These are phyloP conservation scores for Python bivittatus DNA, from an alignment of 2,113 vertebrate genomes.

Conservation along the genomic window DNA sequence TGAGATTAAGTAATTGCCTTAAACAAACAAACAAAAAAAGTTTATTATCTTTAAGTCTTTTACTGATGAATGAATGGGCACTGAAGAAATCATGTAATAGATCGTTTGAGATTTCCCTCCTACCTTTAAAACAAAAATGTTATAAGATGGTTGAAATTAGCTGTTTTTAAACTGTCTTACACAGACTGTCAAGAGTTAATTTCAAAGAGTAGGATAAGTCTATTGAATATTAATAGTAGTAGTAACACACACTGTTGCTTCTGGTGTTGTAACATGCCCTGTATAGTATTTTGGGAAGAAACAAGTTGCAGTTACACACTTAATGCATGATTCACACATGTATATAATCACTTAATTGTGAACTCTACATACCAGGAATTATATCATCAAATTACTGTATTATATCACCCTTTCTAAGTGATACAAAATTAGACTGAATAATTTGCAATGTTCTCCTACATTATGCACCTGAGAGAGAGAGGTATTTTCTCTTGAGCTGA, in stretches of 20 bases:
- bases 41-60: constrained; percentile 81
- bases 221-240: background rate
- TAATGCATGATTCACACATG: background rate
- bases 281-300: background rate
- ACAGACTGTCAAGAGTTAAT: background rate
- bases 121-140: constrained; percentile 27
- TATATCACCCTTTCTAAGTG: background rate
- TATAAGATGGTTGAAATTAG: constrained; percentile 30
- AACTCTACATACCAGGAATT: background rate
- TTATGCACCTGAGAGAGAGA: background rate
- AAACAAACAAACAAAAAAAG: constrained; percentile 76
- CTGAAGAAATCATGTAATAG: constrained; percentile 73
- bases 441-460: background rate
- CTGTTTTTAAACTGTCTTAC: background rate
- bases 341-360: background rate
- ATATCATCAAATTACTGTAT: background rate
- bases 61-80: constrained; percentile 80
- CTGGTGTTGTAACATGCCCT: background rate
- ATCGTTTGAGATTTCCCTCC: constrained; percentile 68
- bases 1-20: constrained; percentile 88
- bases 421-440: background rate
- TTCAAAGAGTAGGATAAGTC: constrained; percentile 17
- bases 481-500: background rate
- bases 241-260: background rate
- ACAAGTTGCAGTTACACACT: background rate